Conservation (phyloP, 2,888 invertebrate species). For the Mesorhabditis sp. region DNA sequence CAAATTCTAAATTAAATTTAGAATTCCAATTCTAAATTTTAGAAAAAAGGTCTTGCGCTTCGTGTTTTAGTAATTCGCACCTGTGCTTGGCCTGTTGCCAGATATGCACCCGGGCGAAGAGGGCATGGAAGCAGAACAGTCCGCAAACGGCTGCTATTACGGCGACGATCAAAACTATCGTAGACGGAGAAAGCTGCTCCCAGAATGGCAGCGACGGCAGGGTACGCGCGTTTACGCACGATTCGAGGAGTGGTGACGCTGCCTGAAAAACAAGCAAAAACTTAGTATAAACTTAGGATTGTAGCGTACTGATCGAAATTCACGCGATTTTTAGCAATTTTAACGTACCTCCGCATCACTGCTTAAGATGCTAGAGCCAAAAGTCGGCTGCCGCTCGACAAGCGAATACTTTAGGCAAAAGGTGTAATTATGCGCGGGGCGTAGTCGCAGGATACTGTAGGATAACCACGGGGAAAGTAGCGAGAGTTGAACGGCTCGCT, state of each 20-base stretch:
- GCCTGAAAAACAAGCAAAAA: not conserved
- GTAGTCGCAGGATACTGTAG: conserved; percentile 5
- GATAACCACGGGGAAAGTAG: not conserved
- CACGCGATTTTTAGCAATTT: not conserved
- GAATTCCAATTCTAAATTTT: too few relatives aligned
- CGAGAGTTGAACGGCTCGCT: not conserved
- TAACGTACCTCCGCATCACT: conserved; percentile 2
- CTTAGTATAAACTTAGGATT: too few relatives aligned
- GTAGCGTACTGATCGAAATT: too few relatives aligned
- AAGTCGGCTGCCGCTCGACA: conserved; percentile 5
- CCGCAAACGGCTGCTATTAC: not conserved
- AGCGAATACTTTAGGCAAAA: conserved; percentile 5
- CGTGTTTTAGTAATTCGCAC: not conserved
- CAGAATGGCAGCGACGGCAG: not conserved
- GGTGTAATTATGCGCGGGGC: not conserved
- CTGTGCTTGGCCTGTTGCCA: not conserved
- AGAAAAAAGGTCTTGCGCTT: too few relatives aligned
- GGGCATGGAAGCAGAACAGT: not conserved
- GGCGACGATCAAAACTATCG: not conserved
- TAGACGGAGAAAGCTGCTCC: not conserved
- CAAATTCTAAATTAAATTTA: too few relatives aligned
- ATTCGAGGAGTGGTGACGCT: not conserved
- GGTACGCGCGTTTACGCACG: not conserved
- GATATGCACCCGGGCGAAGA: not conserved
- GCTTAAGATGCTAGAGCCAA: not conserved